Percentiles rank a stretch among this genome's conserved stretches.
Conservation (phyloP, 2,797 vertebrate genomes). For the Pipistrellus kuhlii region DNA sequence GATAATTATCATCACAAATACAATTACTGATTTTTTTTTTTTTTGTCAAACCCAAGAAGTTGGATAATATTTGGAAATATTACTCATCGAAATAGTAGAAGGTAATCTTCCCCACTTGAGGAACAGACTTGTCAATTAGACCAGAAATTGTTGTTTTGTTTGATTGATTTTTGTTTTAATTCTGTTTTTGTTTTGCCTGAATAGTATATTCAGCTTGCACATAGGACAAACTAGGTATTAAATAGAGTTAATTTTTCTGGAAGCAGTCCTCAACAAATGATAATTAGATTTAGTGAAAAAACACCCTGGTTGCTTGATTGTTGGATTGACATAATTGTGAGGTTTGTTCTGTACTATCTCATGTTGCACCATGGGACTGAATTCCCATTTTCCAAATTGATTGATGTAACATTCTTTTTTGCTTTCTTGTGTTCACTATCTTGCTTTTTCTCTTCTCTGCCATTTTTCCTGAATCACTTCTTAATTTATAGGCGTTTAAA, state of each 20-base stretch:
- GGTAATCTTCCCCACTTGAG: not conserved
- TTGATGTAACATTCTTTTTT: not conserved
- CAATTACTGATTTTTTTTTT: not conserved
- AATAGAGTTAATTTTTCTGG: not conserved
- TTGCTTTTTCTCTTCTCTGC: not conserved
- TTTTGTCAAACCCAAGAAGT: not conserved
- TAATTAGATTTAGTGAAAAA: not conserved
- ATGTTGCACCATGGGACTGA: not conserved
- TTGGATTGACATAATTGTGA: not conserved
- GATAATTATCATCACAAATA: not conserved
- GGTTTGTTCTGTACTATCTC: not conserved
- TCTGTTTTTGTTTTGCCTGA: not conserved
- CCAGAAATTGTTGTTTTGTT: not conserved
- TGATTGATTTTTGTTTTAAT: not conserved
- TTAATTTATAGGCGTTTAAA: not conserved
- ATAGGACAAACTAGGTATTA: not conserved
- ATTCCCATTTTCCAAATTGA: not conserved
- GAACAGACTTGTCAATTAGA: not conserved
- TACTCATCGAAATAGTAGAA: not conserved
- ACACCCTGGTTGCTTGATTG: not conserved
- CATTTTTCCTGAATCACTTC: not conserved
- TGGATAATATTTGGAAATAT: not conserved
- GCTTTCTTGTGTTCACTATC: not conserved
- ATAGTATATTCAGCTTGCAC: not conserved
- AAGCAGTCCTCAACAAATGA: not conserved